These are phyloP conservation scores for Pollimyrus isidori DNA, from an alignment of 2,113 vertebrate species.

Conservation along the genomic window DNA sequence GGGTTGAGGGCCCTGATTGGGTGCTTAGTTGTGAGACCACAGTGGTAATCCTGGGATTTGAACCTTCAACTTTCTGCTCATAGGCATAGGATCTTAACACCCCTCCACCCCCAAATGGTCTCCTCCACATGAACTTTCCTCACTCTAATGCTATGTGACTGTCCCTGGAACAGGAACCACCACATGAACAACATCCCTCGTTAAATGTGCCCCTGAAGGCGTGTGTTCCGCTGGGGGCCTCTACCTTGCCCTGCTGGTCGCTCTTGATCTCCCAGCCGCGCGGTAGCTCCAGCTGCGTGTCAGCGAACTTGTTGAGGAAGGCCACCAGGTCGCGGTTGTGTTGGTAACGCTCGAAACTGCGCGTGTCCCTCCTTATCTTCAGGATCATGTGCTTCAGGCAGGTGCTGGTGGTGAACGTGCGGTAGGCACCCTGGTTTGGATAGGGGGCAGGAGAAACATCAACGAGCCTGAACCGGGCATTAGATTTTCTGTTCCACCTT, in stretches of 20 bases:
- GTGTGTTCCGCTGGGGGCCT: background rate
- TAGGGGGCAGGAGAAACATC: background rate
- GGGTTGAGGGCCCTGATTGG: background rate
- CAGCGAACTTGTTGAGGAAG: slow-evolving; percentile 95
- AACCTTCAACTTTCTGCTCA: background rate
- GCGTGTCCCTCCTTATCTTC: slow-evolving; percentile 89
- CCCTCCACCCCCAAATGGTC: background rate
- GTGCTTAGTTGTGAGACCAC: background rate
- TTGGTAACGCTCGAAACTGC: slow-evolving; percentile 96
- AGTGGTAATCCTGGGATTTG: background rate
- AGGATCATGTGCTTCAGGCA: slow-evolving; percentile 98
- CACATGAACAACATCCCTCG: background rate
- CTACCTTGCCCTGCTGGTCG: slow-evolving; percentile 92
- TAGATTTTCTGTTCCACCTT: background rate
- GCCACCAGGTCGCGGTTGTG: slow-evolving; percentile 94
- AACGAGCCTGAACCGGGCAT: background rate
- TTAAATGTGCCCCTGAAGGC: background rate
- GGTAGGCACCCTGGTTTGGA: slow-evolving; percentile 76
- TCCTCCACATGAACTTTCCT: background rate
- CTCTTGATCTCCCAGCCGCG: slow-evolving; percentile 97
- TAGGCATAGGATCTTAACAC: background rate
- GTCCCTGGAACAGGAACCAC: background rate
- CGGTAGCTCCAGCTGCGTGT: slow-evolving; percentile 83
- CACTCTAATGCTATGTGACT: background rate
- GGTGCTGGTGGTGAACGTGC: slow-evolving; percentile 93